phyloP scores from a whole-genome alignment of 1,140 invertebrate species.

The Zeugodacus cucurbitae region DNA sequence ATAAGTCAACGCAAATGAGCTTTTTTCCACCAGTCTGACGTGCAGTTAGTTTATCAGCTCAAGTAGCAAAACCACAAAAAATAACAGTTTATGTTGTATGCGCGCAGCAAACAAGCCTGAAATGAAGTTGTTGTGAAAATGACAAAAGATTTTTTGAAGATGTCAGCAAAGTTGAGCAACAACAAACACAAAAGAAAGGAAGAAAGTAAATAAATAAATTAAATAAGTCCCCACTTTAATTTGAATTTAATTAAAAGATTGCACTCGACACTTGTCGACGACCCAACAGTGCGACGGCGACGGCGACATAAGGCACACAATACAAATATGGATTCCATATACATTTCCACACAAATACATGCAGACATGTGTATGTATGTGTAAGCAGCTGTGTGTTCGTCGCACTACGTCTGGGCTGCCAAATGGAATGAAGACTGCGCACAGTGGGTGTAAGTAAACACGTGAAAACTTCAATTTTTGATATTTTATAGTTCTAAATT shows the following conservation, averaged over 20 bases:
- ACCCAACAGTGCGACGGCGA: background rate
- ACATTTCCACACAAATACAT: background rate
- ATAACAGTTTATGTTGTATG: background rate
- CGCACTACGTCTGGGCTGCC: background rate
- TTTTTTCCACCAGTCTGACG: background rate
- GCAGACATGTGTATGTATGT: background rate
- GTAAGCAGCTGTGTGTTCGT: background rate
- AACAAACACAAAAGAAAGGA: background rate
- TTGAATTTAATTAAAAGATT: slow-evolving; percentile 40
- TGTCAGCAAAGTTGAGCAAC: background rate
- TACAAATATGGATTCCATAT: background rate
- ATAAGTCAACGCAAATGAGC: background rate
- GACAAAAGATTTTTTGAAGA: slow-evolving; percentile 20
- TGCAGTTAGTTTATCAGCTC: background rate
- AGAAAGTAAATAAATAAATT: slow-evolving; percentile 34
- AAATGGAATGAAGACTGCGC: background rate
- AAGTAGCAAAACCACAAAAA: background rate
- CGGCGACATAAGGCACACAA: background rate
- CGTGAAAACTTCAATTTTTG: too few relatives aligned
- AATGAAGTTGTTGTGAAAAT: slow-evolving; percentile 27
- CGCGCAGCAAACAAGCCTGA: background rate
- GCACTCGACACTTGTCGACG: slow-evolving; percentile 36
- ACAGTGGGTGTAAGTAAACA: background rate
- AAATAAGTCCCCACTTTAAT: slow-evolving; percentile 33
- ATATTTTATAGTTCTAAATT: too few relatives aligned